A percentile compares a stretch with the other conserved stretches of the same genome.
phyloP scores from a whole-genome alignment of 2,113 vertebrate genomes.

The Nerophis ophidion region DNA sequence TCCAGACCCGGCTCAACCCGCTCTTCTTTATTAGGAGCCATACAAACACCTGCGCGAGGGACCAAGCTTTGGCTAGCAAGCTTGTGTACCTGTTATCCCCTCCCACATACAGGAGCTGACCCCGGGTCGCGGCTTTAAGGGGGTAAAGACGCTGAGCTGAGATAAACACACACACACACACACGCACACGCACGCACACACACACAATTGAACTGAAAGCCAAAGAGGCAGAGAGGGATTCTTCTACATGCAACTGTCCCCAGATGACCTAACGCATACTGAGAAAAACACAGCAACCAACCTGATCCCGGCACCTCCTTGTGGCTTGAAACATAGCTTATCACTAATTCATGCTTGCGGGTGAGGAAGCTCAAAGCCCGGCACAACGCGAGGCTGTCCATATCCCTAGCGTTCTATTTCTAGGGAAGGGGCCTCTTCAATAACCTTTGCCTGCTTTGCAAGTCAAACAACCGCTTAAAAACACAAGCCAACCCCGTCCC shows the following conservation, averaged over 20 bases:
- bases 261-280: slow-evolving; percentile 46
- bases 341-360: slow-evolving; percentile 75
- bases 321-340: slow-evolving; percentile 71
- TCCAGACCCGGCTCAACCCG: slow-evolving; percentile 38
- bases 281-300: slow-evolving; percentile 67
- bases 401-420: slow-evolving; percentile 33
- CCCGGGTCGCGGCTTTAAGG: slow-evolving; percentile 60
- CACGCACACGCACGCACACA: slow-evolving; percentile 15
- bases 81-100: slow-evolving; percentile 40
- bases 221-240: slow-evolving; percentile 35
- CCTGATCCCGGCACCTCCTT: slow-evolving; percentile 76
- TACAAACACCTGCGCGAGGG: slow-evolving; percentile 37
- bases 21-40: slow-evolving; percentile 24
- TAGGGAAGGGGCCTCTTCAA: slow-evolving; percentile 39
- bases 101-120: slow-evolving; percentile 42
- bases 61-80: slow-evolving; percentile 30
- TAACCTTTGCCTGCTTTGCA: slow-evolving; percentile 69
- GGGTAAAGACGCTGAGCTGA: slow-evolving; percentile 59
- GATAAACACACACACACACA: slow-evolving; percentile 53
- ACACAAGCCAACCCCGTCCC: slow-evolving; percentile 35
- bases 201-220: slow-evolving; percentile 10
- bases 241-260: slow-evolving; percentile 52
- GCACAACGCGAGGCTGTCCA: slow-evolving; percentile 46
- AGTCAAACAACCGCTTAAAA: slow-evolving; percentile 69
- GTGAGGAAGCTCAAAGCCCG: slow-evolving; percentile 61